phyloP scores from a whole-genome alignment of 2,888 invertebrate genomes.

The Tridacna crocea region DNA sequence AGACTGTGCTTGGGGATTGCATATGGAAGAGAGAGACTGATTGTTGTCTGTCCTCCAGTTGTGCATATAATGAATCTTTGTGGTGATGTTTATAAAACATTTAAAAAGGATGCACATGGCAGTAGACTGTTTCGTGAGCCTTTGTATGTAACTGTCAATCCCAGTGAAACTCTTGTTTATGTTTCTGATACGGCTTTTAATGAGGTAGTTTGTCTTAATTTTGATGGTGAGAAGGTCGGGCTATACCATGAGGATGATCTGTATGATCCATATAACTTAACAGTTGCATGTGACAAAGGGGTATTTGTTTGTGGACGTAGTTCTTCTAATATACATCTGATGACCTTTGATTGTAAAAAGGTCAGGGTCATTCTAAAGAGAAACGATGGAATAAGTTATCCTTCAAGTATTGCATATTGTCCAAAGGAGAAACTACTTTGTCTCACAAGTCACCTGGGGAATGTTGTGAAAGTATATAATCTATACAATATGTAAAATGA shows the following conservation, averaged over 20 bases:
- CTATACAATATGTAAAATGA: background rate
- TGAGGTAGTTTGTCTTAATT: background rate
- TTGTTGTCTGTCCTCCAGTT: background rate
- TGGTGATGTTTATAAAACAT: background rate
- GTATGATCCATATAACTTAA: background rate
- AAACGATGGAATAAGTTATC: background rate
- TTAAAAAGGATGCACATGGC: background rate
- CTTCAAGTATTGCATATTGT: constrained; percentile 6
- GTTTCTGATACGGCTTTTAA: background rate
- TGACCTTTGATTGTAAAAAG: constrained; percentile 8
- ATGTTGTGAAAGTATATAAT: constrained; percentile 3
- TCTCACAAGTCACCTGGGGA: background rate
- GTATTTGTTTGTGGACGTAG: constrained; percentile 10
- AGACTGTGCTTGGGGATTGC: background rate
- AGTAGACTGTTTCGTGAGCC: background rate
- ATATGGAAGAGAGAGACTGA: constrained; percentile 2
- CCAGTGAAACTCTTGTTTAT: background rate
- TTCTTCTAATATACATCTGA: constrained; percentile 7
- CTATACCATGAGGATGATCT: background rate
- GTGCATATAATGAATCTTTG: background rate
- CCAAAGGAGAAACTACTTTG: background rate
- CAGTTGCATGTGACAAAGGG: background rate
- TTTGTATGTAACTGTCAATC: background rate
- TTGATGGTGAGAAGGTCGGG: background rate
- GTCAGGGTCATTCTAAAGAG: constrained; percentile 7